A percentile compares a stretch with the other conserved stretches of the same genome.
Conservation (phyloP, 1,140 invertebrate genomes). For the Drosophila pachea region DNA sequence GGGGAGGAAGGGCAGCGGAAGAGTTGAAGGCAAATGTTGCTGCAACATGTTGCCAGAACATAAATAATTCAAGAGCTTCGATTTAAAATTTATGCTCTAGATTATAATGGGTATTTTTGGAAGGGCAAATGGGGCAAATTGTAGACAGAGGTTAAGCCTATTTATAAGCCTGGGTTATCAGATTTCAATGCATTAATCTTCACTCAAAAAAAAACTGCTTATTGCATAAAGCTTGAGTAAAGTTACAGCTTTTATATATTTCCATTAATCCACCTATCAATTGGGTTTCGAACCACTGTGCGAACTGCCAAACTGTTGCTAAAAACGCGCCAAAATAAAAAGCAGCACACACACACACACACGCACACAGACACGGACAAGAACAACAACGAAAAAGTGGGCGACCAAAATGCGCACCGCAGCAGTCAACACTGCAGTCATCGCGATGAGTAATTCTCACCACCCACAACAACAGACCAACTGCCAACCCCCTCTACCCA, state of each 20-base stretch:
- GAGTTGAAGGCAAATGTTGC: conserved; percentile 11
- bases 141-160: no score
- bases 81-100: no score
- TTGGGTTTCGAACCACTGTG: conserved; percentile 42
- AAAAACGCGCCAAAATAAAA: conserved; percentile 66
- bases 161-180: no score
- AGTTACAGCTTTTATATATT: neutral
- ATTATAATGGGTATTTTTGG: neutral
- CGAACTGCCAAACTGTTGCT: conserved; percentile 59
- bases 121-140: neutral
- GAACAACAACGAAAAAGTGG: conserved; percentile 25
- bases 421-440: conserved; percentile 71
- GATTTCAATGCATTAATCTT: no score
- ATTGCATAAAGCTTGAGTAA: neutral
- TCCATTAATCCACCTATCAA: neutral
- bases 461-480: conserved; percentile 28
- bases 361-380: neutral
- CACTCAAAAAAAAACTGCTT: neutral
- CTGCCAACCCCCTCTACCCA: conserved; percentile 2
- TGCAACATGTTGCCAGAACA: conserved; percentile 43
- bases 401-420: conserved; percentile 58
- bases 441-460: conserved; percentile 60
- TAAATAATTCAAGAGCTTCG: no score
- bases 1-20: neutral
- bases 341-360: conserved; percentile 1